Evolutionary conservation across 2,888 invertebrate genomes (phyloP).

Genomic region (Tenthredo amoena): DNA sequence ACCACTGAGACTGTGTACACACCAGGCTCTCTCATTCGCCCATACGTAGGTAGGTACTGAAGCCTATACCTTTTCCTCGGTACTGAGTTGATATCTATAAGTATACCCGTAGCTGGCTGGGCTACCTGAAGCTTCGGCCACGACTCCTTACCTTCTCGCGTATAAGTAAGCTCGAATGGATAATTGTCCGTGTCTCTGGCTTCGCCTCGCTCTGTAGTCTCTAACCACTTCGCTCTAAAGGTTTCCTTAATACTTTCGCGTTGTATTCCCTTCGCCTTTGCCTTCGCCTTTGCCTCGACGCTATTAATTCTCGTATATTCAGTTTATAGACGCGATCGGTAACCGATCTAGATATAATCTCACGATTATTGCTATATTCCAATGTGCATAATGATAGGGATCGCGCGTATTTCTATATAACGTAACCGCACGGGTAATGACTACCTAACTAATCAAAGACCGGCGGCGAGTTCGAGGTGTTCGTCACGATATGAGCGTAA

Average conservation of each 20-base stretch:
- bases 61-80: neutral
- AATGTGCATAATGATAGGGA: neutral
- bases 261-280: neutral
- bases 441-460: neutral
- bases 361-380: neutral
- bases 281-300: neutral
- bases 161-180: constrained; percentile 38
- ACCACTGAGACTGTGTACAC: constrained; percentile 50
- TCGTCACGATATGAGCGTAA: constrained; percentile 30
- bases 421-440: neutral
- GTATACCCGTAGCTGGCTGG: neutral
- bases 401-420: neutral
- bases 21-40: constrained; percentile 7
- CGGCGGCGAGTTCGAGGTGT: constrained; percentile 15
- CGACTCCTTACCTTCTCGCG: neutral
- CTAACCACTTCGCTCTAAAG: neutral
- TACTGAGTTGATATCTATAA: neutral
- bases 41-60: neutral
- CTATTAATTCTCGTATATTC: neutral
- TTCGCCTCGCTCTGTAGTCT: constrained; percentile 22
- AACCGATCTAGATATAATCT: neutral
- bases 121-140: constrained; percentile 1
- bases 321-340: neutral
- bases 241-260: neutral
- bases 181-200: constrained; percentile 50